Conservation (phyloP, 2,113 vertebrate species). For the Desmodus rotundus region DNA sequence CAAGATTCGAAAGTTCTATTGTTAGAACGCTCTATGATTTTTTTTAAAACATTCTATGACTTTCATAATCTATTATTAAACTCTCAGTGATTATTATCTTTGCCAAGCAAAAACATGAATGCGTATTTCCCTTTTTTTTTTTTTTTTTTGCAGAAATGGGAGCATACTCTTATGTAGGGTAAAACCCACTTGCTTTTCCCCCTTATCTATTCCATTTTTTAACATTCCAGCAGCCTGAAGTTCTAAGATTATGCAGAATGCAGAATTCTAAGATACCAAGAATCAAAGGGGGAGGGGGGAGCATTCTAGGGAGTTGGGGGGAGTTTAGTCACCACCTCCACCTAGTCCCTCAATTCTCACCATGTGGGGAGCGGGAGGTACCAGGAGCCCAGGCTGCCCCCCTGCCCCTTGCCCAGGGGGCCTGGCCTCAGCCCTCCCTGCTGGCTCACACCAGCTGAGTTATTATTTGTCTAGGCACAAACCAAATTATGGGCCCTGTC, state of each 20-base stretch:
- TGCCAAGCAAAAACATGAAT: conserved; percentile 46
- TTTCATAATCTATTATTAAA: conserved; percentile 71
- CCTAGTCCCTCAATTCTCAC: neutral
- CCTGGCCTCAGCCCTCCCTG: neutral
- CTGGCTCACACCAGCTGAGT: conserved; percentile 54
- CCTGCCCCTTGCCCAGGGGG: neutral
- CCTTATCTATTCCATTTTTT: neutral
- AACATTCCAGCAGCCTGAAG: neutral
- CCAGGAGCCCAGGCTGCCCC: neutral
- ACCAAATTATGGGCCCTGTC: conserved; percentile 70
- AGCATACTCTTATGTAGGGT: neutral
- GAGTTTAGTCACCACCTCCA: neutral
- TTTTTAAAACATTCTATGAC: conserved; percentile 41
- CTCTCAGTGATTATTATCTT: conserved; percentile 55
- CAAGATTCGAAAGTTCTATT: conserved; percentile 64
- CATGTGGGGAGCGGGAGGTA: neutral
- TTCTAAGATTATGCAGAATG: neutral
- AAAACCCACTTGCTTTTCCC: neutral
- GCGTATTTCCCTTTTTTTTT: conserved; percentile 33
- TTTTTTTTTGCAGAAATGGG: conserved; percentile 35
- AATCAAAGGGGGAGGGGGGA: no score
- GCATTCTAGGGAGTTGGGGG: no score
- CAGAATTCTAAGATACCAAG: neutral
- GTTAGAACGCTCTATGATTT: conserved; percentile 63
- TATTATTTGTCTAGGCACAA: conserved; percentile 77